Conservation (phyloP, 2,113 vertebrate genomes). For the Macaca nemestrina region DNA sequence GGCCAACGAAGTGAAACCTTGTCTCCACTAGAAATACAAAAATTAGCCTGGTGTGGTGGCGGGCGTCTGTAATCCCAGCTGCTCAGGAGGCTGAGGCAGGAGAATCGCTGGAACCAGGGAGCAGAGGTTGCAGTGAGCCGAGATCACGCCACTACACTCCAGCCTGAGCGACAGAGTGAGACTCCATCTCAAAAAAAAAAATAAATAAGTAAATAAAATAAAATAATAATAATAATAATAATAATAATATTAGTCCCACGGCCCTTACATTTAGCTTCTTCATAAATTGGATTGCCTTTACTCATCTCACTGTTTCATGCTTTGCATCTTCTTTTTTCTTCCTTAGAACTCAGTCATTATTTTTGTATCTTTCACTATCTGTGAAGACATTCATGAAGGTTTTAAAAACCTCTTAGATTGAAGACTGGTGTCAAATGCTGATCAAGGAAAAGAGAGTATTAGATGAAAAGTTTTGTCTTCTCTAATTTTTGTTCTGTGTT, state of each 20-base stretch:
- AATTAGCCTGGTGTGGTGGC: too few relatives aligned
- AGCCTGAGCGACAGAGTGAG: too few relatives aligned
- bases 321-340: neutral
- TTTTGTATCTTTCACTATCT: neutral
- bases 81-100: too few relatives aligned
- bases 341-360: neutral
- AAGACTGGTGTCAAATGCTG: constrained; percentile 39
- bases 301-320: neutral
- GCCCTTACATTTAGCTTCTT: neutral
- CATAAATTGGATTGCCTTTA: neutral
- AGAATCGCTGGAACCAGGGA: too few relatives aligned
- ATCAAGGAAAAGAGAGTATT: neutral
- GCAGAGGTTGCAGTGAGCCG: too few relatives aligned
- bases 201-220: too few relatives aligned
- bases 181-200: too few relatives aligned
- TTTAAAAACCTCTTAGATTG: constrained; percentile 31
- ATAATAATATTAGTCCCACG: neutral
- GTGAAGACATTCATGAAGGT: constrained; percentile 23
- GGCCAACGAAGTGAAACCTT: too few relatives aligned
- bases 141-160: too few relatives aligned
- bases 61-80: too few relatives aligned
- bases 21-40: too few relatives aligned
- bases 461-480: constrained; percentile 32
- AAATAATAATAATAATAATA: too few relatives aligned
- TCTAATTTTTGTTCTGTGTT: neutral